A percentile compares a stretch with the other conserved stretches of the same genome.
These are phyloP conservation scores for Agelaius tricolor DNA, from an alignment of 2,113 vertebrate genomes.

Conservation along the genomic window DNA sequence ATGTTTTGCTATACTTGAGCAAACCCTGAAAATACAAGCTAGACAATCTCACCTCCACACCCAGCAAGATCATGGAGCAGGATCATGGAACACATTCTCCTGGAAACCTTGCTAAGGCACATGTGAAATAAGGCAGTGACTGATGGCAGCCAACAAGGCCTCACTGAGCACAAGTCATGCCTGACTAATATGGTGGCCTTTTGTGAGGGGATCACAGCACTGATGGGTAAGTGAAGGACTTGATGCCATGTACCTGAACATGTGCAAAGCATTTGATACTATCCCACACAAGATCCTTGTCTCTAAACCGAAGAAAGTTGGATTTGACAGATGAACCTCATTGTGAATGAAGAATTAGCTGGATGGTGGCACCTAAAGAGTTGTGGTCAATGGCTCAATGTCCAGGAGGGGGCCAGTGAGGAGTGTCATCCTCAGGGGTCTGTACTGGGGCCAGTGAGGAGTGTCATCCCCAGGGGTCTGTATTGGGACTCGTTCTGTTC, in stretches of 20 bases:
- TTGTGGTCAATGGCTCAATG: not conserved
- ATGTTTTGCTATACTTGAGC: not conserved
- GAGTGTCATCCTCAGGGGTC: not conserved
- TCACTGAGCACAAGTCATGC: too few relatives aligned
- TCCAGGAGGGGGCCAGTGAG: not conserved
- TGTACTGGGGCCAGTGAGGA: not conserved
- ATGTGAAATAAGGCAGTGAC: not conserved
- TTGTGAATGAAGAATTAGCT: not conserved
- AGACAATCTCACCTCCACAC: not conserved
- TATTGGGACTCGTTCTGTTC: accelerated
- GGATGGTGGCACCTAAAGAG: not conserved
- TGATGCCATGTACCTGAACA: not conserved
- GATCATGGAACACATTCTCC: not conserved
- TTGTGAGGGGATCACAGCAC: not conserved
- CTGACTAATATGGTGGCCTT: too few relatives aligned
- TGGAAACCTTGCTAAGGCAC: not conserved
- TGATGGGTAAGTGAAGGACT: not conserved
- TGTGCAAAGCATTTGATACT: not conserved
- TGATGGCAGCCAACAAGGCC: not conserved
- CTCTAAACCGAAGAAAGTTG: not conserved
- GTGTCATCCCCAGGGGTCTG: not conserved
- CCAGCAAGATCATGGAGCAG: not conserved
- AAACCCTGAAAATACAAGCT: not conserved
- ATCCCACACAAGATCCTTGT: too few relatives aligned
- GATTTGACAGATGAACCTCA: not conserved